These are phyloP conservation scores for Tenodera sinensis DNA, from an alignment of 2,888 invertebrate genomes.

Conservation along the genomic window DNA sequence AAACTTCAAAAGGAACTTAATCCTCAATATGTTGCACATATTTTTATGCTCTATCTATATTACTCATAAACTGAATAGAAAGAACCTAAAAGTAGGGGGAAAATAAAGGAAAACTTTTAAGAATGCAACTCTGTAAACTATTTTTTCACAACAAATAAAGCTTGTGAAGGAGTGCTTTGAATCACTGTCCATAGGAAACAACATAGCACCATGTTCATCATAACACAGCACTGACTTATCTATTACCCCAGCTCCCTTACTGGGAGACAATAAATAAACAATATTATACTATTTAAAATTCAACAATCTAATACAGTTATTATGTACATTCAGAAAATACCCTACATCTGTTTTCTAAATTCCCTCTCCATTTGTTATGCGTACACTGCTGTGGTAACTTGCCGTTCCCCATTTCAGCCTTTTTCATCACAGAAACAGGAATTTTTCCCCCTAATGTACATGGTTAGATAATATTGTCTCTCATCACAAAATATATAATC, in stretches of 20 bases:
- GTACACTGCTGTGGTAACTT: background rate
- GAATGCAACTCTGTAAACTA: background rate
- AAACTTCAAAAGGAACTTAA: background rate
- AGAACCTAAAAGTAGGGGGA: background rate
- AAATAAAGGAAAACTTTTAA: background rate
- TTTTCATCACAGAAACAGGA: conserved; percentile 24
- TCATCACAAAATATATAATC: conserved; percentile 21
- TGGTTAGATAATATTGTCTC: conserved; percentile 17
- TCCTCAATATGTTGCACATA: background rate
- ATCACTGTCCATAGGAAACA: background rate
- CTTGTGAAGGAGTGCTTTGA: background rate
- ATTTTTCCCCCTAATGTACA: background rate
- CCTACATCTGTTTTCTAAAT: background rate
- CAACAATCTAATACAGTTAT: background rate
- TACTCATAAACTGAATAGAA: background rate
- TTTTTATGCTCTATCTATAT: background rate
- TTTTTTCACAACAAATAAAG: background rate
- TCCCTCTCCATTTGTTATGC: background rate
- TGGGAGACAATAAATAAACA: background rate
- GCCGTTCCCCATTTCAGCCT: conserved; percentile 9
- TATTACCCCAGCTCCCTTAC: background rate
- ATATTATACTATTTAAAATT: background rate
- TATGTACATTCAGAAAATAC: background rate
- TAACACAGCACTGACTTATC: background rate
- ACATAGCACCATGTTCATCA: conserved; percentile 4